These are phyloP conservation scores for Ophiothrix spiculata DNA, from an alignment of 35 echinoderm and acorn worm genomes.

Conservation along the genomic window DNA sequence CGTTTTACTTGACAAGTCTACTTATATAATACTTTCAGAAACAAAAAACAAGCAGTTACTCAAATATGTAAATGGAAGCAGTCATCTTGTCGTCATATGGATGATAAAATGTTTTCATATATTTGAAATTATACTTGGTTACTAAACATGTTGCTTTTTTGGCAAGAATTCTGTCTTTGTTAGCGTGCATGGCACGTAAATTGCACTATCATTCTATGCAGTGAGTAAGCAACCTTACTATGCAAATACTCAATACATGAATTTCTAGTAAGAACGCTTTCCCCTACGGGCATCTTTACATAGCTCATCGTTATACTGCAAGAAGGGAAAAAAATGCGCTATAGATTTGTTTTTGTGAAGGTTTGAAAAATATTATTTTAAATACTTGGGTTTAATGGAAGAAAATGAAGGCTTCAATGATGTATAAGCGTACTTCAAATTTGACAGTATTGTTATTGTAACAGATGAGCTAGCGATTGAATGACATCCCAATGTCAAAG, in stretches of 20 bases:
- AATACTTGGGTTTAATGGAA: conserved; percentile 9
- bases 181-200: no score
- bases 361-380: background rate
- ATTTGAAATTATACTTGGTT: no score
- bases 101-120: no score
- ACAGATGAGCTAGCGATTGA: background rate
- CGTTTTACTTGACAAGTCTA: no score
- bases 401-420: background rate
- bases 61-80: no score
- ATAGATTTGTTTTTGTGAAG: background rate
- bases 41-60: no score
- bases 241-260: background rate
- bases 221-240: no score
- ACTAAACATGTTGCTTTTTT: no score
- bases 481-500: background rate
- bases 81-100: no score
- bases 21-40: no score
- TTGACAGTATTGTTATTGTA: background rate
- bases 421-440: background rate
- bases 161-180: no score
- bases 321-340: background rate
- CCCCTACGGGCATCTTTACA: background rate
- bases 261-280: background rate
- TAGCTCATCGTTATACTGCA: background rate
- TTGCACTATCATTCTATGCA: no score